Evolutionary conservation across 1,140 invertebrate genomes (phyloP), one percentile per base, ranked within the genome.

Genomic region (Liolophura sinensis): DNA sequence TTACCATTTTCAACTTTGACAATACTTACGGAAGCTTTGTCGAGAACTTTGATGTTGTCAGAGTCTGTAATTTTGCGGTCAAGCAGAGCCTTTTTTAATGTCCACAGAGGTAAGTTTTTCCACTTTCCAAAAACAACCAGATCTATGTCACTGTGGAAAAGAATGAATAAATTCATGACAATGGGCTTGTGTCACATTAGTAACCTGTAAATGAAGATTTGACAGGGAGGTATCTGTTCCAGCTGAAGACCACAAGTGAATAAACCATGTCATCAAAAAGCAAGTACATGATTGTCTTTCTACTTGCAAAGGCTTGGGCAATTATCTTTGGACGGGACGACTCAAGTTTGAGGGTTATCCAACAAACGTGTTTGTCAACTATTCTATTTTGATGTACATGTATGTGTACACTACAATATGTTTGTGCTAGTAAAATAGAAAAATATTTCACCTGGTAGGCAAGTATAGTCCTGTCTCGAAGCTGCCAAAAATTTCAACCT

Each of bases 81-180:
- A 64, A 97, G 86, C 69, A 98, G 87, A 77, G 93, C 93, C 77
- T 92, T 90, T 86, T 98, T 93, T 70, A 98, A 86, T 7, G 94
- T 96, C 76, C 92, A 89, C 64, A 98, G 86, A 66, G 96, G 96
- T 80, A 92, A 68, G 48, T 66, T 91, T 73, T 93, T 90, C 96
- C 96, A 98, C 77, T 95, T 92, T 61, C 95, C 95, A 85, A 95
- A 92, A 64, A 99, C 94, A 71, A 98, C 96, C 77, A 99, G 89
- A 88, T 98, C 96, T 83, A 98, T 98, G 87, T 98, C 96, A 89
- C 95, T 97, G 82, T 65, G 87, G 86, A 65, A 71, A 68, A 60
- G 54, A 50, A 67, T 58, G 69, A 57, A 70, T 40, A 9, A 40
- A 40, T 40, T 40, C 3, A 40, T 40, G 31, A 40, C n/a, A n/a